Evolutionary conservation across 2,797 vertebrate species (phyloP).

Genomic region (Prionace glauca): DNA sequence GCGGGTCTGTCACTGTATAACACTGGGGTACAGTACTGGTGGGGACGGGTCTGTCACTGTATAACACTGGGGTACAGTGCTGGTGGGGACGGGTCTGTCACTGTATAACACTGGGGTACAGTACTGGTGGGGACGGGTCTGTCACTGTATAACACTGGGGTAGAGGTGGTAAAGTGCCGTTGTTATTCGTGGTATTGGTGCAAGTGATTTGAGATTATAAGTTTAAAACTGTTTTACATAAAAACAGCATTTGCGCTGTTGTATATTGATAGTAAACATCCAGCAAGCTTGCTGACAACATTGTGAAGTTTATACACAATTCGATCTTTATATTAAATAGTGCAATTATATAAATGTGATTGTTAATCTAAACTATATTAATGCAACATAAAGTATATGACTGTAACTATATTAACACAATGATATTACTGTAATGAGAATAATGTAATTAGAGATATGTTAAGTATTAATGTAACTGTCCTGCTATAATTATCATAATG

Average conservation of each 20-base stretch:
- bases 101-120: neutral
- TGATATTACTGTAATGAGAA: conserved; percentile 28
- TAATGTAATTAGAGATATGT: conserved; percentile 29
- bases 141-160: too few relatives aligned
- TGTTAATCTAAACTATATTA: conserved; percentile 21
- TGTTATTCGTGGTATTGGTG: neutral
- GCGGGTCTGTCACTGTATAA: neutral
- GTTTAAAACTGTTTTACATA: neutral
- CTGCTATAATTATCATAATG: conserved; percentile 18
- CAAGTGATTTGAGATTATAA: neutral
- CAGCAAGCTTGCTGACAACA: neutral
- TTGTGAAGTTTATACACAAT: neutral
- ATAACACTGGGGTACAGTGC: neutral
- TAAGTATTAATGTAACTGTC: conserved; percentile 32
- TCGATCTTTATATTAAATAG: neutral
- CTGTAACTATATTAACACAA: conserved; percentile 25
- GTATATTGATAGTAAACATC: neutral
- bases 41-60: neutral
- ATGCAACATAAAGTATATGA: conserved; percentile 12
- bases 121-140: neutral
- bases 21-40: neutral
- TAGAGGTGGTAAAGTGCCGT: neutral
- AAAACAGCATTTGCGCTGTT: neutral
- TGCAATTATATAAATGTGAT: conserved; percentile 29
- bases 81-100: neutral